These are phyloP conservation scores for Ranitomeya variabilis DNA, from an alignment of 2,113 vertebrate genomes.

Conservation along the genomic window DNA sequence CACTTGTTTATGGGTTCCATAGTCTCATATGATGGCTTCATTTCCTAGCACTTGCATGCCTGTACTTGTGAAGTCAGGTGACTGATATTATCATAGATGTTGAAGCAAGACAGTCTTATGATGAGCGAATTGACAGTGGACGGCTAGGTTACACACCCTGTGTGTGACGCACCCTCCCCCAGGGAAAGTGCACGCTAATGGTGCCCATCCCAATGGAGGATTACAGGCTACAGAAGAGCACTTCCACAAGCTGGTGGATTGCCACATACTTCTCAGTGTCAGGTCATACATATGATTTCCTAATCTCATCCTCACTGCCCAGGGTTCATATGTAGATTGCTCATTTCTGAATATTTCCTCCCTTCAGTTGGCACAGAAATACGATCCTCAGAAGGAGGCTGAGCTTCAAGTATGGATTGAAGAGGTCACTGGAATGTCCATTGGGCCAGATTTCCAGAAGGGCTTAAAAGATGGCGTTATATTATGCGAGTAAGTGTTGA, in stretches of 20 bases:
- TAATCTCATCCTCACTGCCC: neutral
- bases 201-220: neutral
- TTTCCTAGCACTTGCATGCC: neutral
- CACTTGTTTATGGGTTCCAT: neutral
- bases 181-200: neutral
- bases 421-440: slow-evolving; percentile 76
- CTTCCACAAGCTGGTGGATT: no score
- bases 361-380: slow-evolving; percentile 88
- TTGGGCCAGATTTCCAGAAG: slow-evolving; percentile 90
- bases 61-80: slow-evolving; percentile 21
- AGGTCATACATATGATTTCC: no score
- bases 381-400: slow-evolving; percentile 86
- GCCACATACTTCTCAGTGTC: no score
- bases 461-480: slow-evolving; percentile 86
- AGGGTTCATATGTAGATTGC: neutral
- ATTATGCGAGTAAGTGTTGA: slow-evolving; percentile 87
- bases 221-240: neutral
- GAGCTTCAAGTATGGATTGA: slow-evolving; percentile 91
- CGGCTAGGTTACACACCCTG: slow-evolving; percentile 7
- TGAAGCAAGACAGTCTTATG: neutral
- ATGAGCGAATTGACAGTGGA: neutral
- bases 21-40: neutral
- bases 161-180: neutral
- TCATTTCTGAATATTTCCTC: neutral
- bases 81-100: neutral